These are phyloP conservation scores for Callaeas wilsoni DNA, from an alignment of 2,113 vertebrate species.

Conservation along the genomic window DNA sequence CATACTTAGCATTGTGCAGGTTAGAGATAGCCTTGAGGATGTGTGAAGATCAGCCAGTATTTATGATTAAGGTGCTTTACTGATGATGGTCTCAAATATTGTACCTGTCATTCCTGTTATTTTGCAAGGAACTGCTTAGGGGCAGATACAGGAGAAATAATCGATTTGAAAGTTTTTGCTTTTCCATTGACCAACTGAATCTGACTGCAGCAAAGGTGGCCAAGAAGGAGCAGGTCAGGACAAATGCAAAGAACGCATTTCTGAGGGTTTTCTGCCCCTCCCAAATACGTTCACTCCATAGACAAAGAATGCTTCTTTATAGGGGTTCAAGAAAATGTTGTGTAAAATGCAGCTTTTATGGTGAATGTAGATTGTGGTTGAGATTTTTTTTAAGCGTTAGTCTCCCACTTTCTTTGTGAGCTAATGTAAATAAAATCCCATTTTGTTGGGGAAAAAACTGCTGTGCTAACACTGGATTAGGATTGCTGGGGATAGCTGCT, in stretches of 20 bases:
- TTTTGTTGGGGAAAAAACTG: conserved; percentile 67
- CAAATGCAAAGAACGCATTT: neutral
- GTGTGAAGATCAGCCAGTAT: neutral
- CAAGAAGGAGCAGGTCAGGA: neutral
- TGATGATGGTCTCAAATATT: neutral
- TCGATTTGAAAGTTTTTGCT: neutral
- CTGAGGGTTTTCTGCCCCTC: neutral
- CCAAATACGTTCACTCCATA: neutral
- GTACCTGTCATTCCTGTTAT: neutral
- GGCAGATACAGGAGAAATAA: neutral
- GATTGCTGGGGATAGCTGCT: conserved; percentile 80
- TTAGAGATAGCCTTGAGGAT: neutral
- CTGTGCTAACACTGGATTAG: conserved; percentile 79
- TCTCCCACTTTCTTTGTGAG: conserved; percentile 68
- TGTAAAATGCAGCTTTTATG: conserved; percentile 77
- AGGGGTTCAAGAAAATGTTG: conserved; percentile 79
- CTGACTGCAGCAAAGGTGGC: neutral
- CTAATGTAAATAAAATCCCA: conserved; percentile 75
- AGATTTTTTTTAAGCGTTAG: conserved; percentile 68
- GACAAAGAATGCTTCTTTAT: neutral
- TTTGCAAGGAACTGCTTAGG: neutral
- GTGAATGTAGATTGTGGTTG: conserved; percentile 72
- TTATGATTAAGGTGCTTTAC: neutral
- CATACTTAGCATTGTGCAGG: neutral
- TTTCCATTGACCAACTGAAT: neutral